Evolutionary conservation across 2,113 vertebrate species (phyloP).

Genomic region (Opisthocomus hoazin): DNA sequence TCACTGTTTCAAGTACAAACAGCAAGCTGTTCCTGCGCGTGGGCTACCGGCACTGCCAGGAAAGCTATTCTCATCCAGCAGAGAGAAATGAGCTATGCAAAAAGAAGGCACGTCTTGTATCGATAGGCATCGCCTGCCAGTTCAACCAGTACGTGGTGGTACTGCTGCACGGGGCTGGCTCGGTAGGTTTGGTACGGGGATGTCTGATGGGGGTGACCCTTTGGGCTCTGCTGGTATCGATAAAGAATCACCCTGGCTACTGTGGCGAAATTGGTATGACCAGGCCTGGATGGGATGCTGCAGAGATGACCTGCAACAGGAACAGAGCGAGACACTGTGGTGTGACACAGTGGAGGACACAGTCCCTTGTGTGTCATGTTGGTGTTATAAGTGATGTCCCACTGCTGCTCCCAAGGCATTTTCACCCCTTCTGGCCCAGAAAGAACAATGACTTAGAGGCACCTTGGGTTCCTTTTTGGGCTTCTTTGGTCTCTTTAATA

Average conservation of each 20-base stretch:
- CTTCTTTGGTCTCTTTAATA: neutral
- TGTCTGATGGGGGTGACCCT: neutral
- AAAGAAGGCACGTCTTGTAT: neutral
- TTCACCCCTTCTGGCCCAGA: neutral
- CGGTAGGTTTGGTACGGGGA: accelerated
- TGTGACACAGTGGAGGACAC: neutral
- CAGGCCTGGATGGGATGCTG: neutral
- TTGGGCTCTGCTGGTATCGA: neutral
- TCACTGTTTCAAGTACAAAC: neutral
- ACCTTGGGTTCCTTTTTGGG: neutral
- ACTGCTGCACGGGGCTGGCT: neutral
- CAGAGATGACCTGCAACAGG: neutral
- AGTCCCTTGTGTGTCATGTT: neutral
- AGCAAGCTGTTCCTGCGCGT: slow-evolving; percentile 52
- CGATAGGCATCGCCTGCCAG: neutral
- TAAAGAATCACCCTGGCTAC: neutral
- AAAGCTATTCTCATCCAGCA: slow-evolving; percentile 41
- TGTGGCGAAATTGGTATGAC: neutral
- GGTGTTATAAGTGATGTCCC: neutral
- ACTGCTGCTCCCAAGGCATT: neutral
- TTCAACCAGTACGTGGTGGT: neutral
- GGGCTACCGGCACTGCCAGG: slow-evolving; percentile 37
- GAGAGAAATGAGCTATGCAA: slow-evolving; percentile 41
- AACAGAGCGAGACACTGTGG: neutral
- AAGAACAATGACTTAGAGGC: neutral